A percentile compares a stretch with the other conserved stretches of the same genome.
phyloP scores from a whole-genome alignment of 1,140 invertebrate genomes.

The Dolichoris vasculosae region DNA sequence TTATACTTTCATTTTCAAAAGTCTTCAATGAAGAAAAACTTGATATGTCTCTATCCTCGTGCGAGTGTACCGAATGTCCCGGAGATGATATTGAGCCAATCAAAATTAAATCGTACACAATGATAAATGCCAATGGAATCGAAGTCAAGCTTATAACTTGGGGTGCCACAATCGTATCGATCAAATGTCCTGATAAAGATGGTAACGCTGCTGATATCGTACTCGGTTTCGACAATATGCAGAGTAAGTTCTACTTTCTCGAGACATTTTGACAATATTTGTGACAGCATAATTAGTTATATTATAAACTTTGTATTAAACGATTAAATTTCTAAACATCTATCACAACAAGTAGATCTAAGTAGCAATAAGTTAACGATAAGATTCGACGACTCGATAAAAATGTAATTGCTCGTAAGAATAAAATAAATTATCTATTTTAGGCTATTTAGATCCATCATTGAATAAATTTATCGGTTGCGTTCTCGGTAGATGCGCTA shows the following conservation, averaged over 20 bases:
- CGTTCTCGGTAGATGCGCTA: slow-evolving; percentile 89
- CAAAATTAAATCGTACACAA: slow-evolving; percentile 71
- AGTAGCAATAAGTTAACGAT: too few species aligned
- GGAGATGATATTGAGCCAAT: slow-evolving; percentile 36
- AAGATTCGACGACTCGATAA: too few species aligned
- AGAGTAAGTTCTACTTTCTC: slow-evolving; percentile 67
- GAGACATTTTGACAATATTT: background rate
- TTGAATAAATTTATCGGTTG: slow-evolving; percentile 87
- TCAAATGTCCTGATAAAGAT: slow-evolving; percentile 79
- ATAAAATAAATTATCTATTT: background rate
- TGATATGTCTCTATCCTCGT: background rate
- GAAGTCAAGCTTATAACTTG: slow-evolving; percentile 78
- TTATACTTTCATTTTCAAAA: background rate
- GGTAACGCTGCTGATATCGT: slow-evolving; percentile 79
- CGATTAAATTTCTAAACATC: too few species aligned
- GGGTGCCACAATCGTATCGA: slow-evolving; percentile 81
- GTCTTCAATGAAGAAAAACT: background rate
- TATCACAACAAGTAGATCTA: too few species aligned
- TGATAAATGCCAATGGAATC: slow-evolving; percentile 75
- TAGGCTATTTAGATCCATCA: slow-evolving; percentile 78
- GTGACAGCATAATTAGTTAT: too few species aligned
- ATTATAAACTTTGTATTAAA: too few species aligned
- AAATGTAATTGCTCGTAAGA: background rate
- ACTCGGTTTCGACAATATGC: slow-evolving; percentile 81
- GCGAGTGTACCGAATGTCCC: background rate